phyloP scores from a whole-genome alignment of 2,888 invertebrate species.

The Dicranocentrus wangi region DNA sequence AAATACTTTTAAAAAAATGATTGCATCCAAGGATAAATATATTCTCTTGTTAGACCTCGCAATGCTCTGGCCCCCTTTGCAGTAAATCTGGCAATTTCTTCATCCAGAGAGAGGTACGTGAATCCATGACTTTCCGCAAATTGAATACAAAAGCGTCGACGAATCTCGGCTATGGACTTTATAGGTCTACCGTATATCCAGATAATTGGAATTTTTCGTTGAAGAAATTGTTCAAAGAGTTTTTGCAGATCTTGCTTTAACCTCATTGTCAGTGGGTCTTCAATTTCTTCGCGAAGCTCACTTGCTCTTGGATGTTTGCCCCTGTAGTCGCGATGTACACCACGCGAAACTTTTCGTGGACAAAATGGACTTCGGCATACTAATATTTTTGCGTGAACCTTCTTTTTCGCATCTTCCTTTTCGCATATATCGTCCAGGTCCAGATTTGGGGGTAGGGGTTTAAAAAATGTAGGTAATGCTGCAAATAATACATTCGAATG shows the following conservation, averaged over 20 bases:
- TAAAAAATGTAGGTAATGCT: slow-evolving; percentile 44
- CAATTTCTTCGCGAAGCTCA: neutral
- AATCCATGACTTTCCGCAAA: slow-evolving; percentile 57
- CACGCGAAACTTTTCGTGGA: neutral
- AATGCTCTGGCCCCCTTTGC: slow-evolving; percentile 34
- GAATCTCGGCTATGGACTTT: slow-evolving; percentile 23
- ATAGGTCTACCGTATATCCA: slow-evolving; percentile 64
- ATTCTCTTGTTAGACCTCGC: too few species aligned
- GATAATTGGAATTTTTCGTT: slow-evolving; percentile 57
- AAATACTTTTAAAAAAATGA: too few species aligned
- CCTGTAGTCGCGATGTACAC: slow-evolving; percentile 13
- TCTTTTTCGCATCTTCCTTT: slow-evolving; percentile 11
- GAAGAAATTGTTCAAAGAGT: slow-evolving; percentile 27
- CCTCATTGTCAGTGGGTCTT: slow-evolving; percentile 34
- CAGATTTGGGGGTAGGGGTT: slow-evolving; percentile 5
- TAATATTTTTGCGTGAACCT: neutral
- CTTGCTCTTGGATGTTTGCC: slow-evolving; percentile 17
- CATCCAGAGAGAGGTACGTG: slow-evolving; percentile 61
- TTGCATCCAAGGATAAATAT: too few species aligned
- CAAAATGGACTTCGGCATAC: slow-evolving; percentile 18
- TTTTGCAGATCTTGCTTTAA: slow-evolving; percentile 29
- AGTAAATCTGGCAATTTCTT: slow-evolving; percentile 45
- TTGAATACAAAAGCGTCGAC: slow-evolving; percentile 48
- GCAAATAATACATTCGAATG: neutral
- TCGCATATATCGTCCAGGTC: neutral